Evolutionary conservation across 2,113 vertebrate species (phyloP).

Genomic region (Hipposideros armiger): DNA sequence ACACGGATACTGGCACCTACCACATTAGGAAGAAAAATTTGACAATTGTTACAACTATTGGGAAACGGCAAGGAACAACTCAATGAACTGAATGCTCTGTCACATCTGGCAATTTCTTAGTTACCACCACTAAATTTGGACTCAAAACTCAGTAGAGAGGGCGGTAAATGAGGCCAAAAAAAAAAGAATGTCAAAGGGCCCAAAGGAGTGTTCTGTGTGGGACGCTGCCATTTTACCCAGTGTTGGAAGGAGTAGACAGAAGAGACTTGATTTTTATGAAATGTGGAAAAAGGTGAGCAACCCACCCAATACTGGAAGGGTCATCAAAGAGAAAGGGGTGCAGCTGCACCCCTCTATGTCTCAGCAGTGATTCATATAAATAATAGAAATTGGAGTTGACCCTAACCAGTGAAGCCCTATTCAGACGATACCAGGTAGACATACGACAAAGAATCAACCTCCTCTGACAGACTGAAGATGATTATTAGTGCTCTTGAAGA

Average conservation of each 20-base stretch:
- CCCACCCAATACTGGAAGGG: neutral
- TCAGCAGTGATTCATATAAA: neutral
- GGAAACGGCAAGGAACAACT: conserved; percentile 77
- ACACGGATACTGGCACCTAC: conserved; percentile 60
- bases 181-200: conserved; percentile 74
- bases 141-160: conserved; percentile 68
- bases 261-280: conserved; percentile 64
- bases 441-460: neutral
- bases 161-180: conserved; percentile 58
- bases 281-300: conserved; percentile 49
- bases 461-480: neutral
- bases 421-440: neutral
- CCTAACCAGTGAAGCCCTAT: neutral
- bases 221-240: conserved; percentile 68
- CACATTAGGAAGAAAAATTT: conserved; percentile 21
- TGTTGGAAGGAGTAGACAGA: conserved; percentile 65
- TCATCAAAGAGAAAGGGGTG: neutral
- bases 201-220: conserved; percentile 70
- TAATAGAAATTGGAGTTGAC: neutral
- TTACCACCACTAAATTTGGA: conserved; percentile 80
- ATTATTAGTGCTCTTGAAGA: neutral
- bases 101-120: conserved; percentile 80
- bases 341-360: neutral
- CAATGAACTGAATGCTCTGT: conserved; percentile 80
- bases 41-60: conserved; percentile 76